A percentile compares a stretch with the other conserved stretches of the same genome.
phyloP scores from a whole-genome alignment of 1,140 invertebrate species.

The Leptinotarsa lineolata region DNA sequence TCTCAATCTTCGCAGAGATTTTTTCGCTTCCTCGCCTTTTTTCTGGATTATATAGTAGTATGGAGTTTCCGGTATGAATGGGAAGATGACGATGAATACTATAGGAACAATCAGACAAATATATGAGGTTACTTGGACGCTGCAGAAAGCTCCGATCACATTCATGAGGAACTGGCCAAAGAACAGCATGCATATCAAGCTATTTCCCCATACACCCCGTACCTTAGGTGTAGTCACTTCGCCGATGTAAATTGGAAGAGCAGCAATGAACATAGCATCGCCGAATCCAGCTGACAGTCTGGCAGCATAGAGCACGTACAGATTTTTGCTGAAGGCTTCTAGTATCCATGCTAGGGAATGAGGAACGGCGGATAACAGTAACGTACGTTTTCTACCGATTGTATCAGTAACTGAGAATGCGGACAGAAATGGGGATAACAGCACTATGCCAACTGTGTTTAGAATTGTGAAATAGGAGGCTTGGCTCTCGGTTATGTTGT shows the following conservation, averaged over 20 bases:
- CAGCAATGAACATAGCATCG: slow-evolving; percentile 39
- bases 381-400: slow-evolving; percentile 41
- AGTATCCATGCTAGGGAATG: slow-evolving; percentile 24
- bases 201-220: slow-evolving; percentile 50
- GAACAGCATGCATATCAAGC: slow-evolving; percentile 57
- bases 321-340: slow-evolving; percentile 23
- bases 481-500: slow-evolving; percentile 27
- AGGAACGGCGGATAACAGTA: slow-evolving; percentile 29
- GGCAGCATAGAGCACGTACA: slow-evolving; percentile 52
- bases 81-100: slow-evolving; percentile 52
- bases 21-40: slow-evolving; percentile 35
- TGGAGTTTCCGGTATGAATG: slow-evolving; percentile 51
- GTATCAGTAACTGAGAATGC: slow-evolving; percentile 11
- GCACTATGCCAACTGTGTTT: slow-evolving; percentile 23
- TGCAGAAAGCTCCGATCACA: slow-evolving; percentile 29
- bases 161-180: slow-evolving; percentile 59
- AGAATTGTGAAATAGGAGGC: slow-evolving; percentile 31
- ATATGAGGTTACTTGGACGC: slow-evolving; percentile 31
- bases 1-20: slow-evolving; percentile 34
- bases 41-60: slow-evolving; percentile 45
- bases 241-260: slow-evolving; percentile 42
- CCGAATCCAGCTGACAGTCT: slow-evolving; percentile 42
- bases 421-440: neutral
- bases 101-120: slow-evolving; percentile 30
- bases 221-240: slow-evolving; percentile 47